A percentile compares a stretch with the other conserved stretches of the same genome.
These are phyloP conservation scores for Aplocera efformata DNA, from an alignment of 2,888 invertebrate species.

Conservation along the genomic window DNA sequence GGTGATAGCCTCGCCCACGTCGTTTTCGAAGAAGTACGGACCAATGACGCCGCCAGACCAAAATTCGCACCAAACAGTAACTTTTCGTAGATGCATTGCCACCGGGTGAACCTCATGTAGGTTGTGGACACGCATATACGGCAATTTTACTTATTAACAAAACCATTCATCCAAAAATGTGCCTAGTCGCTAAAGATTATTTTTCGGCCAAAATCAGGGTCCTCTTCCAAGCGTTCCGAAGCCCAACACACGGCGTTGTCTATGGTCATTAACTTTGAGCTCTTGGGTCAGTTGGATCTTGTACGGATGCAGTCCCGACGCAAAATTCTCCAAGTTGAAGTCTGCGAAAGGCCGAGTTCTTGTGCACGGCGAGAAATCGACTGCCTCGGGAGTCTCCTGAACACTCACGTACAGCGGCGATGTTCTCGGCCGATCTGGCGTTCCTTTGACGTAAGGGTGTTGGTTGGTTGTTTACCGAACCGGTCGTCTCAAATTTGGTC, in stretches of 20 bases:
- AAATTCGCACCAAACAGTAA: slow-evolving; percentile 49
- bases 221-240: too few species aligned
- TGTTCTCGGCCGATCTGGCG: slow-evolving; percentile 37
- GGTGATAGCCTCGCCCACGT: slow-evolving; percentile 9
- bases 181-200: too few species aligned
- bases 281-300: slow-evolving; percentile 19
- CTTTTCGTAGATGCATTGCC: slow-evolving; percentile 34
- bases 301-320: slow-evolving; percentile 15
- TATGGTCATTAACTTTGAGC: slow-evolving; percentile 19
- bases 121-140: neutral
- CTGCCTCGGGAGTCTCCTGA: slow-evolving; percentile 35
- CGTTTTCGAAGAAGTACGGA: slow-evolving; percentile 22
- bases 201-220: too few species aligned
- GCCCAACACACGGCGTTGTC: slow-evolving; percentile 4
- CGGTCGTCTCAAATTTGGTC: slow-evolving; percentile 31
- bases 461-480: slow-evolving; percentile 31
- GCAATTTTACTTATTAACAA: too few species aligned
- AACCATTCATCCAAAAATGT: too few species aligned
- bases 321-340: slow-evolving; percentile 7
- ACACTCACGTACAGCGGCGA: slow-evolving; percentile 30
- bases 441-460: slow-evolving; percentile 31
- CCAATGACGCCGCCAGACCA: slow-evolving; percentile 31
- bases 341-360: too few species aligned
- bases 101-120: neutral
- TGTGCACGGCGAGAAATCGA: slow-evolving; percentile 35